Evolutionary conservation across 2,888 invertebrate genomes (phyloP), one percentile per base, ranked within the genome.

Genomic region (Nephrotoma guestfalica): DNA sequence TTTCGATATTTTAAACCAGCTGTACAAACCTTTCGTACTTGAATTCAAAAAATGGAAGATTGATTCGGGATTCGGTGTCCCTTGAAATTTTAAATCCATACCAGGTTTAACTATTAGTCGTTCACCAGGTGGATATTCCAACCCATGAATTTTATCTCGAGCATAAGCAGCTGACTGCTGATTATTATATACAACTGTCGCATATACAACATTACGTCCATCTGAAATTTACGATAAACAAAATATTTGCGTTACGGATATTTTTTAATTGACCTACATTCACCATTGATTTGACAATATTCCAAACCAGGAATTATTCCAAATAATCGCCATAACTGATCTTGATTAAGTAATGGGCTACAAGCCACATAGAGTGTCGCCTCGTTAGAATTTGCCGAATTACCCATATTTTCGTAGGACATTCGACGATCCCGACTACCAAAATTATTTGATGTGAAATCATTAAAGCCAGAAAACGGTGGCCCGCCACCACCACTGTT

Each of bases 81-180:
- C 86, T 4, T 30, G 15, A 51, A 83, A 41, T 40, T 87, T 90
- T 3, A 89, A 89, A 86, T 90, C 91, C 88, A 90, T 90, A 9
- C 90, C 90, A 18, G 90, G 89, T 88, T 91, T 91, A 0, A 91
- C 91, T 87, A 96, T 96, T 88, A 98, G 93, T 87, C 95, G 93
- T 89, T 95, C 94, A 18, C 97, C 97, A 40, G 96, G 96, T 0
- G 98, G 98, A 92, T 97, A 98, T 91, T 98, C 98, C 91, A 98
- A 96, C 4, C 96, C 96, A 90, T 98, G 96, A 84, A 98, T 93
- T 91, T 97, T 97, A 88, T 97, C 96, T 88, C 95, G 94, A 85
- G 94, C 91, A 89, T 92, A 91, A 83, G 90, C 94, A 40, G 95
- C 95, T 89, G 94, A 94, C 89, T 95, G 94, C 0, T 95, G 93